phyloP scores from a whole-genome alignment of 2,888 invertebrate genomes.

The Zootermopsis nevadensis region DNA sequence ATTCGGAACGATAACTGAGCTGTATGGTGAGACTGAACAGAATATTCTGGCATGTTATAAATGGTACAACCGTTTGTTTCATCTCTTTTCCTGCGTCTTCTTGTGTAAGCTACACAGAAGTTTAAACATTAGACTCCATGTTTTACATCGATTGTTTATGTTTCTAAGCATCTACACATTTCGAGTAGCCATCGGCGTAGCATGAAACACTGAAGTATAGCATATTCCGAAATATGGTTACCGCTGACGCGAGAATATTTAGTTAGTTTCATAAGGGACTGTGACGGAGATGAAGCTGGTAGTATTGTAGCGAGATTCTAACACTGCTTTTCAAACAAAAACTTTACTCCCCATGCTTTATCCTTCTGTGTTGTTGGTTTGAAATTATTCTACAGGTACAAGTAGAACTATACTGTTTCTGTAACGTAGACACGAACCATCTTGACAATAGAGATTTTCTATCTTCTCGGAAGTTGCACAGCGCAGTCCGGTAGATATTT shows the following conservation, averaged over 20 bases:
- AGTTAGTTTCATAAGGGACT: background rate
- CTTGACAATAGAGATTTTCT: no score
- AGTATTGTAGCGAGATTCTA: background rate
- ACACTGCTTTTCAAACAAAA: no score
- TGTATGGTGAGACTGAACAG: background rate
- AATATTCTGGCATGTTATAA: background rate
- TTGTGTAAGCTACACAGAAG: background rate
- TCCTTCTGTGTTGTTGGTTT: no score
- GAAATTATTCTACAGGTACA: no score
- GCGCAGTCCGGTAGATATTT: no score
- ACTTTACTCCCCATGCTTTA: no score
- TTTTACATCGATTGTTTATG: slow-evolving; percentile 13
- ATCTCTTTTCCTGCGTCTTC: background rate
- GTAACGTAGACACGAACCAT: no score
- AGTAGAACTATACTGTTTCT: no score
- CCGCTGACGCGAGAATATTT: background rate
- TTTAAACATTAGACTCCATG: background rate
- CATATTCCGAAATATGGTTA: background rate
- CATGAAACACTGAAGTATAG: background rate
- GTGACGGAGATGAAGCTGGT: background rate
- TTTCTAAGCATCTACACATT: background rate
- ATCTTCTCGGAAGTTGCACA: no score
- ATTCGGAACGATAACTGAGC: no score
- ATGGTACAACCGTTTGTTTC: background rate
- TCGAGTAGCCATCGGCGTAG: background rate